Percentiles rank a stretch among this genome's conserved stretches.
These are phyloP conservation scores for Ginglymostoma cirratum DNA, from an alignment of 2,113 vertebrate species.

Conservation along the genomic window DNA sequence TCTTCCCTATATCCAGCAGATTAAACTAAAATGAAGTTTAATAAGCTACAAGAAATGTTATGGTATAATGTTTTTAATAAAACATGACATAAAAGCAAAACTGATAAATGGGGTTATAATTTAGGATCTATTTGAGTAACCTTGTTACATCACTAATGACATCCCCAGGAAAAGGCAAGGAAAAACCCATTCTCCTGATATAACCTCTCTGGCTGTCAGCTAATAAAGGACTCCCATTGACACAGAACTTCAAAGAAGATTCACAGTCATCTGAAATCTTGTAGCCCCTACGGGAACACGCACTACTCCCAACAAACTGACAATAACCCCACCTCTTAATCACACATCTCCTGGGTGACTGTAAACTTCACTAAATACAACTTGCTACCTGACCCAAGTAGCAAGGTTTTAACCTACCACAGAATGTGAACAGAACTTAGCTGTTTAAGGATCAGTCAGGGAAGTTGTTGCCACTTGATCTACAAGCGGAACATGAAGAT, in stretches of 20 bases:
- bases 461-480: neutral
- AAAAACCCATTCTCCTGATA: neutral
- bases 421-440: neutral
- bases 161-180: too few relatives aligned
- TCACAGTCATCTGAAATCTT: neutral
- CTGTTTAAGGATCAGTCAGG: neutral
- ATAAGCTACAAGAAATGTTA: neutral
- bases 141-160: neutral
- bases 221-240: neutral
- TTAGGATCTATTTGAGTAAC: neutral
- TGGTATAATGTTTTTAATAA: neutral
- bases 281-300: neutral
- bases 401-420: neutral
- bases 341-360: neutral
- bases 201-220: neutral
- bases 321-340: neutral
- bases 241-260: neutral
- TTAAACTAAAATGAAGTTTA: neutral
- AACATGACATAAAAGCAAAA: neutral
- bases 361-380: neutral
- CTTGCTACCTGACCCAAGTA: neutral
- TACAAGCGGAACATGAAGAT: neutral
- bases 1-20: neutral
- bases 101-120: neutral
- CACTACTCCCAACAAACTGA: neutral